Percentiles rank a stretch among this genome's conserved stretches.
phyloP scores from a whole-genome alignment of 2,888 invertebrate species.

The Blastobasis adustella region DNA sequence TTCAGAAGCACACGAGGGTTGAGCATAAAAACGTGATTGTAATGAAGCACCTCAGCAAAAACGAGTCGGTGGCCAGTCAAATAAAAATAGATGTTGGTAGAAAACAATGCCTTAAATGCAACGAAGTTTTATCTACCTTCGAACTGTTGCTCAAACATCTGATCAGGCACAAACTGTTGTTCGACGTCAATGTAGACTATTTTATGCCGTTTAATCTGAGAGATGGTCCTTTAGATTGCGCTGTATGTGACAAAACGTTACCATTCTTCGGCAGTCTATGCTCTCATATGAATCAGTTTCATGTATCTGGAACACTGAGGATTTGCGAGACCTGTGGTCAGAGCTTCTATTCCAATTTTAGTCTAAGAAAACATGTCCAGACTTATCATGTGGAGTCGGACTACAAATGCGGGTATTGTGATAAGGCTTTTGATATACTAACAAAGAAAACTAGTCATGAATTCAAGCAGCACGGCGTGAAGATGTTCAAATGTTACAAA shows the following conservation, averaged over 20 bases:
- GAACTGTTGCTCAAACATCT: background rate
- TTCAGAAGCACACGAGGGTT: conserved; percentile 28
- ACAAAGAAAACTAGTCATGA: background rate
- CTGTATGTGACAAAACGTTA: background rate
- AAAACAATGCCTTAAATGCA: background rate
- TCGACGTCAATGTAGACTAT: background rate
- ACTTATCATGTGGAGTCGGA: conserved; percentile 3
- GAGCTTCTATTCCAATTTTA: conserved; percentile 9
- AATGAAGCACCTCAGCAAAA: conserved; percentile 8
- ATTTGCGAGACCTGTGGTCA: conserved; percentile 12
- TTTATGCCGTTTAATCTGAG: background rate
- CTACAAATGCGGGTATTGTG: background rate
- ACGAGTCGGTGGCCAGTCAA: background rate
- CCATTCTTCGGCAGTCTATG: conserved; percentile 7
- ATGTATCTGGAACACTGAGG: conserved; percentile 8
- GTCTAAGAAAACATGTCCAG: conserved; percentile 8
- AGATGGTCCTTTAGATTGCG: background rate
- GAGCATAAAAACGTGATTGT: conserved; percentile 32
- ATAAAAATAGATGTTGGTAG: background rate
- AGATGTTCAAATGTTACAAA: conserved; percentile 10
- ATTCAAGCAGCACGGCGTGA: conserved; percentile 8
- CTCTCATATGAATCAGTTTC: conserved; percentile 8
- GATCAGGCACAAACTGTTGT: background rate
- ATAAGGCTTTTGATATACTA: background rate
- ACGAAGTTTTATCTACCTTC: background rate